Evolutionary conservation across 2,888 invertebrate species (phyloP), one percentile per base, ranked within the genome.

Genomic region (Gymnoscelis rufifasciata): DNA sequence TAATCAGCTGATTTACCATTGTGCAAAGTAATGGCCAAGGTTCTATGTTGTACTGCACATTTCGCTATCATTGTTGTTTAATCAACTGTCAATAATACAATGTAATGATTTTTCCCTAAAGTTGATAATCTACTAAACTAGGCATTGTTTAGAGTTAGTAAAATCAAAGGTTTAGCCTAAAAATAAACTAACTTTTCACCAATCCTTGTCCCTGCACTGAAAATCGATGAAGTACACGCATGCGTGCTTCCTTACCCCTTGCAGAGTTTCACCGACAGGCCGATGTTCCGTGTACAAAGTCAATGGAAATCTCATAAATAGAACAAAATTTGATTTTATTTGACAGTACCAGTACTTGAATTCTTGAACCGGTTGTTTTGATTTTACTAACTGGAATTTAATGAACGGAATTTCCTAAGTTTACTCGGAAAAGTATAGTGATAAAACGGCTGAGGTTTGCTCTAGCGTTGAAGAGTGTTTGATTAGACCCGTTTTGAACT

Each of bases 211-310:
- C 58, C 71, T 59, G 64, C 74, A 67, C 74, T 81, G 71, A 81
- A 80, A 84, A 86, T 86, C 84, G 72, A 86, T 84, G 73, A 27
- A 30, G 27, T 52, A 12, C 70, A 60, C 83, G 83, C 84, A 80
- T 82, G 82, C 83, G 83, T 63, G 40, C 41, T 53, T 31, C 27
- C 14, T 54, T 59, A 51, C 51, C 55, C 51, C 57, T 59, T 58
- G 58, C 52, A 57, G 54, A 41, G 41, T 45, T 39, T 8, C 41
- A 45, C 38, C 36, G 19, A 19, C 36, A 45, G 41, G 14, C 38
- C 40, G 31, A 31, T 26, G 36, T 39, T 26, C 28, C 12, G 38
- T 27, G 14, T 33, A 33, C 13, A 19, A 11, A 30, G 7, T 26
- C 13, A 19, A 40, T 36, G 2, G 40, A 48, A 43, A 15, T 30